Base-by-base conservation (phyloP, 2,888 invertebrate genomes). In the Eustalomyia histrio region DNA sequence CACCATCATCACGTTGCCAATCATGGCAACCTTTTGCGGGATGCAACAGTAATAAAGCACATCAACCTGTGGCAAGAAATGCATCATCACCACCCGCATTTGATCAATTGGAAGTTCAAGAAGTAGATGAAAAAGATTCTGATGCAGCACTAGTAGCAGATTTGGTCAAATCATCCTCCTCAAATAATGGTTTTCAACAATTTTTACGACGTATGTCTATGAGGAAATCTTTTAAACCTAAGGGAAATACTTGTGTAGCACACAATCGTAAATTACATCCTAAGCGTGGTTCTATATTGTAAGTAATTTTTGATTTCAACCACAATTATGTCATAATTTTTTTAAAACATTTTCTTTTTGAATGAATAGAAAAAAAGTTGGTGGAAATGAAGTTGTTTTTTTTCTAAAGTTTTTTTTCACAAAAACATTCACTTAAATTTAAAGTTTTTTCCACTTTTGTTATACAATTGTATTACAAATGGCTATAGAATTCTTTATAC, bases 61-160 rank as follows among this genome's bases (percentile, higher is more conserved):
- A 91, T 78, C 88, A 89, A 52, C 90, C 91, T 0, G 91, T 93
- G 52, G 86, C 90, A 16, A 89, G 92, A 29, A 92, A 92, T 85
- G 90, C 87, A 29, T 92, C 92, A 12, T 92, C 92, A 9, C 92
- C 92, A 1, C 91, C 90, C 7, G 29, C 75, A 57, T 18, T 84
- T 17, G 29, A 64, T 17, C 39, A 58, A 21, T 60, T 68, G 16
- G 73, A 79, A 18, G 69, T 74, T 6, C 65, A 64, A 12, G 68
- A 55, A 16, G 68, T 17, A 50, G 74, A 65, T 14, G 74, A 73
- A 71, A 55, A 60, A 53, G 72, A 80, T 69, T 35, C 79, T 9
- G 73, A 79, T 73, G 76, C 60, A 3, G 53, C 64, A 0, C 3
- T 80, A n/a, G 68, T 68, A 10, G 76, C 67, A 1, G 82, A 80